A percentile compares a stretch with the other conserved stretches of the same genome.
These are phyloP conservation scores for Choristoneura fumiferana DNA, from an alignment of 1,140 invertebrate genomes.

Conservation along the genomic window DNA sequence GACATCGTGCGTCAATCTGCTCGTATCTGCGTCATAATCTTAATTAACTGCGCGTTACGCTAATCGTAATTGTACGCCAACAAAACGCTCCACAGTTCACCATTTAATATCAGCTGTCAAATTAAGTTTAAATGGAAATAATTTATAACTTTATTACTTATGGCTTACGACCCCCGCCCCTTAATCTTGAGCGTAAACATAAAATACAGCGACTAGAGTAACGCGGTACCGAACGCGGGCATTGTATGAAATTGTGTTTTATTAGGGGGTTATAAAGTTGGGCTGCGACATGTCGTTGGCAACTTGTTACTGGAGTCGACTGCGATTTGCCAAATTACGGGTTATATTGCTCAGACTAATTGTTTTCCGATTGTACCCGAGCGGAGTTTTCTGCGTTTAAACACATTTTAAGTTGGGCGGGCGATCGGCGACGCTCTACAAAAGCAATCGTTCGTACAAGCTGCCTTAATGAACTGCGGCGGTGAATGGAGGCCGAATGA, in stretches of 20 bases:
- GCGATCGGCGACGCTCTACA: background rate
- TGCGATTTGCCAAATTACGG: conserved; percentile 50
- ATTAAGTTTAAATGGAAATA: conserved; percentile 75
- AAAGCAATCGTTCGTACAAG: conserved; percentile 8
- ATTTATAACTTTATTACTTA: conserved; percentile 72
- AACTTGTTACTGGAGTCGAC: conserved; percentile 61
- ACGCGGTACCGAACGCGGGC: conserved; percentile 50
- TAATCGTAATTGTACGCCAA: conserved; percentile 52
- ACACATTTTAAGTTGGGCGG: conserved; percentile 6
- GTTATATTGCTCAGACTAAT: conserved; percentile 67
- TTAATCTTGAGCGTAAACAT: conserved; percentile 63
- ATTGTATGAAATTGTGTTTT: conserved; percentile 73
- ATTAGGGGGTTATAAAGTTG: conserved; percentile 75
- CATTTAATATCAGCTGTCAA: conserved; percentile 65
- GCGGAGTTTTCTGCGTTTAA: conserved; percentile 10
- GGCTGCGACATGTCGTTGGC: conserved; percentile 66
- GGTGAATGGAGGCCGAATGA: background rate
- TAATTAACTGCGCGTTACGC: conserved; percentile 56
- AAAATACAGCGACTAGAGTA: conserved; percentile 61
- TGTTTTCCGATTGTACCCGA: conserved; percentile 26
- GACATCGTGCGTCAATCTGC: too few species aligned
- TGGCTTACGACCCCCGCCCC: conserved; percentile 58
- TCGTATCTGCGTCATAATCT: conserved; percentile 20
- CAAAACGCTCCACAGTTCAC: conserved; percentile 38
- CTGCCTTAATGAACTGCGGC: too few species aligned